Evolutionary conservation across 2,113 vertebrate species (phyloP), one percentile per base, ranked within the genome.

Genomic region (Taxidea taxus): DNA sequence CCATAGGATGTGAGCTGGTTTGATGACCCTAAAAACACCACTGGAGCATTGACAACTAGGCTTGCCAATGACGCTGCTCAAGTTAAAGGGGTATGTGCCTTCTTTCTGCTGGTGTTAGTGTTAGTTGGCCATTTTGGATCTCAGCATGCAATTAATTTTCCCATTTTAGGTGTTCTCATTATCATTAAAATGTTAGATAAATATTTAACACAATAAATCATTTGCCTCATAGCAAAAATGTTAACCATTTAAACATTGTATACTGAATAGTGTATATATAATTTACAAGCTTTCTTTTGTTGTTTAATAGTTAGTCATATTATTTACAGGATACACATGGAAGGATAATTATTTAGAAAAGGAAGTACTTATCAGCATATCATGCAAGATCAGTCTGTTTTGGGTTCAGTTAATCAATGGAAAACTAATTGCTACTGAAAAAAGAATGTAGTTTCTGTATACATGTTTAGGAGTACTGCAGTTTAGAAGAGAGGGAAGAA

Each of bases 1-100:
- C 97, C 98, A 62, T 87, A 99, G 99, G 99, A 99, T 94, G 98
- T 99, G 20, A 90, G 98, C 95, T 99, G 99, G 99, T 99, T 99
- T 98, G 99, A 99, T 96, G 62, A 99, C 49, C 93, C 98, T 51
- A 99, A 99, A 98, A 99, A 99, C 96, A 99, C 97, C 64, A 99
- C 99, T 34, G 99, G 99, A 70, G 99, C 99, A 0, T 97, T 99
- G 96, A 99, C 99, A 4, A 99, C 99, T 9, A 99, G 99, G 97
- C 99, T 99, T 93, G 99, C 99, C 54, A 99, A 99, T 95, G 99
- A 99, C 6, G 99, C 99, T 80, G 99, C 99, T 85, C 99, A 99
- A 99, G 99, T 99, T 4, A 99, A 99, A 98, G 99, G 99, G 92
- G 99, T 99, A 98, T 83, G 99, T 99, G 88, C 62, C 15, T 51